phyloP scores from a whole-genome alignment of 1,140 invertebrate species.

The Himalopsyche phryganea region DNA sequence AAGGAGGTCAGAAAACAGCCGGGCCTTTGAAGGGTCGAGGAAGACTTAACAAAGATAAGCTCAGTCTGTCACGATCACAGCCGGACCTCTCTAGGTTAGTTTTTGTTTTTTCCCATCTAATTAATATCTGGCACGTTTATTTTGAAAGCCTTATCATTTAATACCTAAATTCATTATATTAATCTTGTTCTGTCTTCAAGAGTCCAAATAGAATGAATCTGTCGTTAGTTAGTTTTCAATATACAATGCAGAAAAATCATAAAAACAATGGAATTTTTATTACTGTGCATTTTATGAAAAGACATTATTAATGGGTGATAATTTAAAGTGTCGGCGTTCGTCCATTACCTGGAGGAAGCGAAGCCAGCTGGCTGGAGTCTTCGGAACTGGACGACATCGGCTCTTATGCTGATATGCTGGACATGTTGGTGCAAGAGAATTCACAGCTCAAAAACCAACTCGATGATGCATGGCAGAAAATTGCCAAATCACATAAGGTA shows the following conservation, averaged over 20 bases:
- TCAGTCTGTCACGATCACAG: constrained; percentile 69
- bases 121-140: background rate
- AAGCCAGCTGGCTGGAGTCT: constrained; percentile 54
- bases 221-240: background rate
- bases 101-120: background rate
- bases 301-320: too few relatives aligned
- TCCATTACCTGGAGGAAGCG: constrained; percentile 47
- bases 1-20: constrained; percentile 1
- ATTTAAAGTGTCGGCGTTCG: constrained; percentile 49
- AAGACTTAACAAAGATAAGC: constrained; percentile 55
- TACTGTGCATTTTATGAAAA: too few relatives aligned
- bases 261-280: too few relatives aligned
- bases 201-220: background rate
- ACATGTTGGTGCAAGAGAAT: constrained; percentile 83
- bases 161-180: too few relatives aligned
- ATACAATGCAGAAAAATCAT: too few relatives aligned
- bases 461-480: constrained; percentile 74
- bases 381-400: constrained; percentile 52
- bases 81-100: constrained; percentile 51
- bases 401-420: constrained; percentile 73
- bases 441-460: constrained; percentile 77
- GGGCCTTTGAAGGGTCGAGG: constrained; percentile 43
- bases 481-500: constrained; percentile 86
- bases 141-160: too few relatives aligned
- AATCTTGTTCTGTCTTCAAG: too few relatives aligned